Evolutionary conservation across 2,113 vertebrate species (phyloP), one percentile per base, ranked within the genome.

Genomic region (Tursiops truncatus): DNA sequence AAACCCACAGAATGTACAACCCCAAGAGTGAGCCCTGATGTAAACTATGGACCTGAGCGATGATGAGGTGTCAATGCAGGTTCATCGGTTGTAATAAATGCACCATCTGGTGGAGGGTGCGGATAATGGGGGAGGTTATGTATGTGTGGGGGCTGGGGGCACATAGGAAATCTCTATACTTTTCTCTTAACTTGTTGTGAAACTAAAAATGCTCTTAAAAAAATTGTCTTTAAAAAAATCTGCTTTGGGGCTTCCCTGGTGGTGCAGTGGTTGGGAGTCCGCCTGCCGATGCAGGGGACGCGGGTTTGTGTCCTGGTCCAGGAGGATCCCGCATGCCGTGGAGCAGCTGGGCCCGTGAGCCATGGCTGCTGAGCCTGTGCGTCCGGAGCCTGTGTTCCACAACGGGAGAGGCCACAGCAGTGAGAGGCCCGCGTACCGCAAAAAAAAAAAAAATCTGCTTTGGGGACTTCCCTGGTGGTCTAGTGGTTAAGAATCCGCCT

Each of bases 21-120:
- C 23, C 8, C 3, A 18, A 53, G 18, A 5, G n/a, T 1, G 17
- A 90, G 13, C 15, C 10, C n/a, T 3, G 2, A 4, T 0, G 12
- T 1, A 8, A 20, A 31, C 80, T 4, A 9, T 2, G 31, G 21
- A 11, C 70, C 13, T 25, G 14, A 4, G 38, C 0, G 38, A 15
- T 5, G 33, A 5, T 0, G 31, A 26, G 2, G 14, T 3, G 41
- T 12, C 41, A 12, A 9, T 13, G 21, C 31, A n/a, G 9, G 58
- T 5, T 31, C 17, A 28, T 1, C 10, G 5, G 5, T 1, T 5
- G 4, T 18, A 36, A 50, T 21, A 50, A 2, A 63, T 2, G 31
- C 11, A 36, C 33, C 87, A 31, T 11, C 71, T 5, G 58, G 21
- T 18, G 31, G 31, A 31, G 25, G 71, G 1, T 20, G 71, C 6